These are phyloP conservation scores for Drosophila sturtevanti DNA, from an alignment of 1,140 invertebrate species.

Conservation along the genomic window DNA sequence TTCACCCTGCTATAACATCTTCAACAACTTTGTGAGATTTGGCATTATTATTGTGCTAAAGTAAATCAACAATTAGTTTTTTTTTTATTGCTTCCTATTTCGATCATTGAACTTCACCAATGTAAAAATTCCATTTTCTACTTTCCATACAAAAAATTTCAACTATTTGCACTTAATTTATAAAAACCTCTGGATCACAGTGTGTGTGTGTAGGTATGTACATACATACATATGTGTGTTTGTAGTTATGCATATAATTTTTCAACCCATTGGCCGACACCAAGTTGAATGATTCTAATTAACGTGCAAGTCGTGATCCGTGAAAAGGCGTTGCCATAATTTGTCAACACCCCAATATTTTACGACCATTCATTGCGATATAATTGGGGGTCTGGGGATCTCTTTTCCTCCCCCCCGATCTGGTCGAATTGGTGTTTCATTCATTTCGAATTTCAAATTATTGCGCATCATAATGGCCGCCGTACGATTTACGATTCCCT, in stretches of 20 bases:
- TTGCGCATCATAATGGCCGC: constrained; percentile 77
- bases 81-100: not conserved
- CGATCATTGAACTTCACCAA: not conserved
- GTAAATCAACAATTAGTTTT: too few relatives aligned
- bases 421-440: constrained; percentile 20
- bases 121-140: not conserved
- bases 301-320: constrained; percentile 62
- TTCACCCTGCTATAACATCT: too few relatives aligned
- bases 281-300: constrained; percentile 36
- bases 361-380: constrained; percentile 78
- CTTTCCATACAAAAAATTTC: not conserved
- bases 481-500: constrained; percentile 58
- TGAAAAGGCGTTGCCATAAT: constrained; percentile 79
- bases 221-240: not conserved
- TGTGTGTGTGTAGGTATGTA: too few relatives aligned
- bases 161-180: not conserved
- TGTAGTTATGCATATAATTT: not conserved
- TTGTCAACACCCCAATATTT: constrained; percentile 82
- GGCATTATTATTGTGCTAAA: too few relatives aligned
- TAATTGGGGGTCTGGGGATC: constrained; percentile 56
- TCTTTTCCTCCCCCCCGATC: constrained; percentile 24
- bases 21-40: too few relatives aligned
- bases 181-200: too few relatives aligned
- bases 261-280: not conserved
- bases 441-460: constrained; percentile 67